Base-by-base conservation (phyloP, 2,113 vertebrate species). In the Microcebus griseorufus region DNA sequence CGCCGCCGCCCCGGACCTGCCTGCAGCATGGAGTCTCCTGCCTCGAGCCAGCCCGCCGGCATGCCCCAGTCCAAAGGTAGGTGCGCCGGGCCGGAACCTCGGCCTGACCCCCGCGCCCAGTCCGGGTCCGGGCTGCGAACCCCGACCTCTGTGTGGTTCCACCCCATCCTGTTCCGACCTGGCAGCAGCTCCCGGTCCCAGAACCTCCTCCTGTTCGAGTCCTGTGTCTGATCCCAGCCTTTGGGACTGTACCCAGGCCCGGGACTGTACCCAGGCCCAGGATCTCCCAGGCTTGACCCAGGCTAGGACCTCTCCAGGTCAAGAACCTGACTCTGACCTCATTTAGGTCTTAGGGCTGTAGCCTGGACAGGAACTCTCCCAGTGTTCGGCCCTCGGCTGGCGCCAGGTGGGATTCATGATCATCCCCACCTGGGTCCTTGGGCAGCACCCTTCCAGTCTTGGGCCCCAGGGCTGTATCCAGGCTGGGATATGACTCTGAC, bases 1-100 rank as follows among this genome's bases (percentile, higher is more conserved):
- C 16, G 18, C 39, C 34, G 29, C 79, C 45, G 58, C 53, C 48
- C 45, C 34, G 73, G 37, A 64, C 51, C 85, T 17, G 22, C 70
- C 62, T 34, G 86, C 85, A 79, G 93, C 55, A 98, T 98, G 97
- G 97, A 97, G 79, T 89, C 96, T 8, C 96, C 96, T 27, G 89
- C 96, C 64, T 42, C 96, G 9, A 93, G 64, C 64, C 97, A 93
- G 78, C 92, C 97, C 7, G 69, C 94, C 22, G 88, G 93, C 73
- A 34, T 95, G 76, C 95, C 97, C 39, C 82, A 64, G 69, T n/a
- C 97, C 88, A 98, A 98, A 97, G 97, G 97, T 98, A 98, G 93
- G 97, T 23, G 42, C 25, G 42, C 32, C 79, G 14, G 3, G 22
- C 37, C 27, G 9, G 67, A 39, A 20, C 67, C 20, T 55, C 51